phyloP scores from a whole-genome alignment of 1,140 invertebrate genomes.

The Cotesia chilonis region DNA sequence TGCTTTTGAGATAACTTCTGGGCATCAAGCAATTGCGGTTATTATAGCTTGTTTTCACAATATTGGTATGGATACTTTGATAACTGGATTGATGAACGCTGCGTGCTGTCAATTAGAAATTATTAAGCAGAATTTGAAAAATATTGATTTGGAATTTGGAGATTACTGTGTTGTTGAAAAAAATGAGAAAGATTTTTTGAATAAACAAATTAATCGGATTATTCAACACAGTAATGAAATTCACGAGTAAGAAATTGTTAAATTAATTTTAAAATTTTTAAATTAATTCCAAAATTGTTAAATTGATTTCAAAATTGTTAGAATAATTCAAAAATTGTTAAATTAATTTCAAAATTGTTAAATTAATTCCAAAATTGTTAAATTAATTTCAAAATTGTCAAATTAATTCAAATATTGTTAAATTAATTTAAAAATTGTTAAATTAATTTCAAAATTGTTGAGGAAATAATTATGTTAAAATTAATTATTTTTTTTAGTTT shows the following conservation, averaged over 20 bases:
- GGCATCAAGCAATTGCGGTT: constrained; percentile 61
- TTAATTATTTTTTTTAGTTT: constrained; percentile 41
- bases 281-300: too few relatives aligned
- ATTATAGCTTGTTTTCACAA: constrained; percentile 61
- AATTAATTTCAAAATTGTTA: too few relatives aligned
- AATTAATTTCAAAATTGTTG: too few relatives aligned
- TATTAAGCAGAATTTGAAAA: constrained; percentile 43
- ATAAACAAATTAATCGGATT: constrained; percentile 39
- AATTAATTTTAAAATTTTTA: too few relatives aligned
- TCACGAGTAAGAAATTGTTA: not conserved
- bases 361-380: too few relatives aligned
- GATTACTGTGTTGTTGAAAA: not conserved
- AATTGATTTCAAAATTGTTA: too few relatives aligned
- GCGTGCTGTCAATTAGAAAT: constrained; percentile 59
- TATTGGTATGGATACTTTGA: constrained; percentile 63
- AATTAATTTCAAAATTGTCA: too few relatives aligned
- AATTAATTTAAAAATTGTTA: too few relatives aligned
- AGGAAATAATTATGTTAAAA: too few relatives aligned
- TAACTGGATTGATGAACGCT: constrained; percentile 62
- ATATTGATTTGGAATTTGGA: constrained; percentile 9
- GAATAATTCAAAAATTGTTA: too few relatives aligned
- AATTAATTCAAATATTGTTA: too few relatives aligned
- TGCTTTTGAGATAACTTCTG: constrained; percentile 63
- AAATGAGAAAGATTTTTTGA: not conserved
- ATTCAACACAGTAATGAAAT: constrained; percentile 36